These are phyloP conservation scores for Mesocentrotus franciscanus DNA, from an alignment of 53 echinoderm and acorn worm genomes.

Conservation along the genomic window DNA sequence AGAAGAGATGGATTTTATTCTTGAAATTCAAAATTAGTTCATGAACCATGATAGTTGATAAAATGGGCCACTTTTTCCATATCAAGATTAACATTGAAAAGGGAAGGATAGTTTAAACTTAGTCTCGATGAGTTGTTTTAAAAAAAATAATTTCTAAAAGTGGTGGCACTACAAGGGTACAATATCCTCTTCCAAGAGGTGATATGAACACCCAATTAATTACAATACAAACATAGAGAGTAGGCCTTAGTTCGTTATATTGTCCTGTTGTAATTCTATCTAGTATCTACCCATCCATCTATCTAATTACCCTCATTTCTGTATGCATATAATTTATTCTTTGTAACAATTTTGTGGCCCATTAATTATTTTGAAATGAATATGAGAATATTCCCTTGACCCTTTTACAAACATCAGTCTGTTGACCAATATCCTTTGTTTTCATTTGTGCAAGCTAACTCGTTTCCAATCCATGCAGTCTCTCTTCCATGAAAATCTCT, in stretches of 20 bases:
- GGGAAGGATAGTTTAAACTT: background rate
- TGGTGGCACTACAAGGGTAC: too few species aligned
- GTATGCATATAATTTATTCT: too few species aligned
- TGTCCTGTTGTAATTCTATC: background rate
- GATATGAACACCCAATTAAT: too few species aligned
- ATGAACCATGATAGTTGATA: too few species aligned
- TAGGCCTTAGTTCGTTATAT: background rate
- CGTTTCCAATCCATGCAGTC: background rate
- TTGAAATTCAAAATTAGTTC: too few species aligned
- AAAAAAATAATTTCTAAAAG: too few species aligned
- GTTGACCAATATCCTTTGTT: constrained; percentile 21
- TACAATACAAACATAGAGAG: background rate
- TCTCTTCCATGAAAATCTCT: background rate
- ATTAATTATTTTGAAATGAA: background rate
- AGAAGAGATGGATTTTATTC: too few species aligned
- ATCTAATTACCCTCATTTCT: background rate
- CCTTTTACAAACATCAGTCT: background rate
- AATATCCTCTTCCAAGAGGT: too few species aligned
- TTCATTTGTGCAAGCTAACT: background rate
- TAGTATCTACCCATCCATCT: background rate
- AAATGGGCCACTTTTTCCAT: too few species aligned
- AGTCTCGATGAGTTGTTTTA: too few species aligned
- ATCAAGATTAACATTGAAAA: background rate
- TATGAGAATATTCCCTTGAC: background rate
- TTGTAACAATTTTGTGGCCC: background rate